Base-by-base conservation (phyloP, 2,888 invertebrate genomes). In the Cerceris rybyensis region DNA sequence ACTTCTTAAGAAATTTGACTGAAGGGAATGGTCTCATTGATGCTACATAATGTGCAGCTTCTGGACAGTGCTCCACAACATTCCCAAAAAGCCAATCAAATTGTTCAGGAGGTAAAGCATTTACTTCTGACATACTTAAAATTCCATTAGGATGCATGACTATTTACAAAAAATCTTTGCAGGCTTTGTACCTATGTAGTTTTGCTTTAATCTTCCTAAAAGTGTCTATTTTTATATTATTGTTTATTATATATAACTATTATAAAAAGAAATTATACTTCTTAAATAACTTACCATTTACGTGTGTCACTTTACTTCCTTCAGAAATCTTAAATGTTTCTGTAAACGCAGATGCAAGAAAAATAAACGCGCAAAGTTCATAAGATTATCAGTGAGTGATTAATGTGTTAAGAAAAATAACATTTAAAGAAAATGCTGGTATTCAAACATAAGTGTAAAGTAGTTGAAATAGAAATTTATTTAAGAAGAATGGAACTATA, bases 1-100 rank as follows among this genome's bases (percentile, higher is more conserved):
- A 93, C 14, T 91, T 88, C 77, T 94, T 93, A n/a, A 95, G 90
- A 57, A 93, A 92, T 49, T 92, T 89, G 28, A 93, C 88, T 82
- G 90, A 92, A 46, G 88, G 73, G 88, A 95, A 95, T 1, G 95
- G 95, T 57, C 94, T 91, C 82, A 92, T 91, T 59, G 91, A 90
- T 73, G 93, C 92, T 43, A 94, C 93, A 42, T 91, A 87, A 54
- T 89, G 90, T 0, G 95, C 94, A 28, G 94, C 95, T 75, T 93
- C 93, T 8, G 93, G 92, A 87, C 93, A 94, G 75, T 94, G 91
- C 88, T 95, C 95, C 68, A 95, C 94, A n/a, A 95, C 94, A 91
- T 95, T 95, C 17, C 93, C 93, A 88, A 95, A 95, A 68, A 94
- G 90, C 87, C 93, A 92, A 77, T 94, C 93, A 89, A 95, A 95